A percentile compares a stretch with the other conserved stretches of the same genome.
Evolutionary conservation across 2,797 vertebrate species (phyloP).

Genomic region (Urosaurus nigricauda): DNA sequence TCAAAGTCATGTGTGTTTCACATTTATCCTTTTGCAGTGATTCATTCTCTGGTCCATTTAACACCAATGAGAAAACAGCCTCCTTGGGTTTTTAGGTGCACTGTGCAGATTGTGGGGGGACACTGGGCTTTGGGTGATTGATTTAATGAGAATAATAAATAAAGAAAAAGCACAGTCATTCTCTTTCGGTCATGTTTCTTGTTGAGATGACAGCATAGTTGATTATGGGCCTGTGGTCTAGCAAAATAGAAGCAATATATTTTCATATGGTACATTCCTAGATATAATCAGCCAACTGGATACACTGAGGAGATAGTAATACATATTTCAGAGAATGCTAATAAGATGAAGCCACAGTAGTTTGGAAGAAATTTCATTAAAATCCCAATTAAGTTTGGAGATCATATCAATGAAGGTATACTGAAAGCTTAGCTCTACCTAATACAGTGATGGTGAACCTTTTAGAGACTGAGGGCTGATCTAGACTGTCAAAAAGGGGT

Average conservation of each 20-base stretch:
- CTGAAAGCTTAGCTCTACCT: background rate
- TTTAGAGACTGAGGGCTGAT: background rate
- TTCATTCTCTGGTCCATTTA: slow-evolving; percentile 46
- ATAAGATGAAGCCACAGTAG: background rate
- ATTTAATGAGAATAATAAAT: slow-evolving; percentile 67
- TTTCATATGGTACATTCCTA: slow-evolving; percentile 34
- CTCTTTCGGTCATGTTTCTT: slow-evolving; percentile 49
- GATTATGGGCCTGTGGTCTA: slow-evolving; percentile 9
- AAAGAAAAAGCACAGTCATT: slow-evolving; percentile 52
- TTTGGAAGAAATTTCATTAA: background rate
- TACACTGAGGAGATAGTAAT: slow-evolving; percentile 12
- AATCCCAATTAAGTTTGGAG: background rate
- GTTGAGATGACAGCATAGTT: slow-evolving; percentile 45
- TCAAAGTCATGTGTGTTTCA: slow-evolving; percentile 49
- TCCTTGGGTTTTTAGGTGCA: slow-evolving; percentile 44
- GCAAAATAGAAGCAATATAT: background rate
- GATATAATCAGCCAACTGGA: slow-evolving; percentile 6
- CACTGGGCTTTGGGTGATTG: slow-evolving; percentile 43
- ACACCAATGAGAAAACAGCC: slow-evolving; percentile 48
- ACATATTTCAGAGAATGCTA: fast-evolving
- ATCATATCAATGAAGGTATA: fast-evolving
- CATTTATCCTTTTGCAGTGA: slow-evolving; percentile 5
- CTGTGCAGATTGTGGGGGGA: slow-evolving; percentile 50
- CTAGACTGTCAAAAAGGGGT: too few relatives aligned
- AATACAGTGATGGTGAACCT: too few relatives aligned